Evolutionary conservation across 2,888 invertebrate species (phyloP).

Genomic region (Zaprionus bogoriensis): DNA sequence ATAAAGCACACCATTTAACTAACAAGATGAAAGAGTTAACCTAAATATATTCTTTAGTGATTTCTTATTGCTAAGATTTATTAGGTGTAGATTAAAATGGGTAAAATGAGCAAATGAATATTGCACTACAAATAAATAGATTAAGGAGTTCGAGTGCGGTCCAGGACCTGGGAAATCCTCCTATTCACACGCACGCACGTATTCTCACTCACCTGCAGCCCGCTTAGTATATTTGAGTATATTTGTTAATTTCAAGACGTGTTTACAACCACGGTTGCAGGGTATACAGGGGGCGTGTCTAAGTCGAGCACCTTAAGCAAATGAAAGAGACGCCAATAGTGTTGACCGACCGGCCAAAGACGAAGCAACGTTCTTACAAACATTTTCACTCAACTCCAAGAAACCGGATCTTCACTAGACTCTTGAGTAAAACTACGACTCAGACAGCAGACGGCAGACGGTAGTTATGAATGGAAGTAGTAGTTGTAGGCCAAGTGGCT

Average conservation of each 20-base stretch:
- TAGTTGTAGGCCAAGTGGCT: slow-evolving; percentile 43
- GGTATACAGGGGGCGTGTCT: slow-evolving; percentile 40
- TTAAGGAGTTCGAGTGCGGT: too few species aligned
- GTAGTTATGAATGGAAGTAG: slow-evolving; percentile 56
- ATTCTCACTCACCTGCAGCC: not conserved
- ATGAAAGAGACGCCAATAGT: slow-evolving; percentile 39
- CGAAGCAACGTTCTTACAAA: slow-evolving; percentile 31
- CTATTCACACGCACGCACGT: too few species aligned
- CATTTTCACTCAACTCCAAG: slow-evolving; percentile 44
- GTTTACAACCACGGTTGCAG: slow-evolving; percentile 12
- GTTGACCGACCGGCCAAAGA: slow-evolving; percentile 15
- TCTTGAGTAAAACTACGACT: slow-evolving; percentile 31
- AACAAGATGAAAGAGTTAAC: not conserved
- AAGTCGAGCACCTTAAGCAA: slow-evolving; percentile 14
- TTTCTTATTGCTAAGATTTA: too few species aligned
- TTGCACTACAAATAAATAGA: not conserved
- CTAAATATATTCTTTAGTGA: too few species aligned
- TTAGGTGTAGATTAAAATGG: too few species aligned
- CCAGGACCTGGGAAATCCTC: too few species aligned
- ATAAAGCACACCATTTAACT: slow-evolving; percentile 14
- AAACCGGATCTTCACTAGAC: slow-evolving; percentile 46
- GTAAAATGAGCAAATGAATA: too few species aligned
- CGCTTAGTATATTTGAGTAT: not conserved
- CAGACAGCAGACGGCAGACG: not conserved
- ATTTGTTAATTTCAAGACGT: not conserved